A percentile compares a stretch with the other conserved stretches of the same genome.
Conservation (phyloP, 2,888 invertebrate genomes). For the Unio delphinus region DNA sequence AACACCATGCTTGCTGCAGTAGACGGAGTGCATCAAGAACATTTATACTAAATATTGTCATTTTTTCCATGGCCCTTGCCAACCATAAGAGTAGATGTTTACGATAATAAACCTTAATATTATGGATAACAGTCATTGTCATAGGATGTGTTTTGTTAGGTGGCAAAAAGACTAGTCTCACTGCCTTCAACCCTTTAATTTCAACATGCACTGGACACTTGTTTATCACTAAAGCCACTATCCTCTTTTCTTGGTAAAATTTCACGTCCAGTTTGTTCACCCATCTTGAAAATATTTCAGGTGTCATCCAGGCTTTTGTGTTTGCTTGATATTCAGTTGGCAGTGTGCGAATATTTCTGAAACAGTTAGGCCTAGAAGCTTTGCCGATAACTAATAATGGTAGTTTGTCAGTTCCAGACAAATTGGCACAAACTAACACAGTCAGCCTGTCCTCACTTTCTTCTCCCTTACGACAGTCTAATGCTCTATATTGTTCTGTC, state of each 20-base stretch:
- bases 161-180: conserved; percentile 42
- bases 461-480: conserved; percentile 23
- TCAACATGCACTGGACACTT: conserved; percentile 44
- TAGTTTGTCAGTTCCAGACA: conserved; percentile 25
- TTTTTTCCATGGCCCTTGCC: conserved; percentile 13
- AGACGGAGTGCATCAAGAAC: conserved; percentile 23
- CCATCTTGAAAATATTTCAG: conserved; percentile 37
- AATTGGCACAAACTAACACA: conserved; percentile 24
- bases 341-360: conserved; percentile 22
- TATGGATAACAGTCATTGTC: conserved; percentile 46
- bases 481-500: conserved; percentile 18
- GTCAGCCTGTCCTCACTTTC: conserved; percentile 28
- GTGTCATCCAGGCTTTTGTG: conserved; percentile 41
- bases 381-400: conserved; percentile 35
- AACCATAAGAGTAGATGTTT: conserved; percentile 10
- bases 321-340: conserved; percentile 26
- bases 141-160: conserved; percentile 46
- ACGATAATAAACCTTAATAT: conserved; percentile 31
- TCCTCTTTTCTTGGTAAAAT: conserved; percentile 13
- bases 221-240: conserved; percentile 36
- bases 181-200: conserved; percentile 19
- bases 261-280: conserved; percentile 25
- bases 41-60: conserved; percentile 7
- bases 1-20: conserved; percentile 24
- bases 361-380: conserved; percentile 26